Base-by-base conservation (phyloP, 1,140 invertebrate genomes). In the Homalodisca vitripennis region DNA sequence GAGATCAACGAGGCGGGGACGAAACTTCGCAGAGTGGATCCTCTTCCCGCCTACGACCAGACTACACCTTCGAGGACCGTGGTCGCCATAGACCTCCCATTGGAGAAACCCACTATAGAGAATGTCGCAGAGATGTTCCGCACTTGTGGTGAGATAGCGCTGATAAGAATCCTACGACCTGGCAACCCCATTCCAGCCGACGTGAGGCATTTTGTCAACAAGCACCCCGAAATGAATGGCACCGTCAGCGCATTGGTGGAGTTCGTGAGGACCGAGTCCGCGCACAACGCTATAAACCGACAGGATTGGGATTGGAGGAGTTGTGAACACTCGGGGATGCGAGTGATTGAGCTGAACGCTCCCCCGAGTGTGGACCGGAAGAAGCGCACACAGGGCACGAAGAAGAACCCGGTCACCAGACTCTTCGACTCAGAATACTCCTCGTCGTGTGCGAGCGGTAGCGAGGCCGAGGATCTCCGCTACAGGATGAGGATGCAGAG, bases 1-100 rank as follows among this genome's bases (percentile, higher is more conserved):
- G 89, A 97, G 81, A 88, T 98, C 17, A 98, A 98, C 79, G 89
- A 94, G 62, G 85, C 89, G 53, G 93, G 93, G 26, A 97, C 94
- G 0, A 98, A 98, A 77, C 84, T 98, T n/a, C 82, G 94, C 13
- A 85, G 95, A 53, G 80, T 90, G 17, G 90, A 94, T 32, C 89
- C 95, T 0, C 81, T 98, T 64, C 95, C 95, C 3, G 87, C 90
- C 29, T 92, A 92, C 78, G 94, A 97, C 77, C 94, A 97, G 80
- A 95, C 94, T 0, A 92, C 93, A 12, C 90, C 91, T 0, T 95
- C 94, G 0, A 86, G 94, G 73, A 96, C 93, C 0, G 89, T 97
- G 17, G 88, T 97, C n/a, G 93, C 90, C 1, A 88, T 93, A 1
- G 87, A 89, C 76, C 84, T 97, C 75, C 93, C 93, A 0, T 82